Base-by-base conservation (phyloP, 1,140 invertebrate species). In the Bombus turneri region DNA sequence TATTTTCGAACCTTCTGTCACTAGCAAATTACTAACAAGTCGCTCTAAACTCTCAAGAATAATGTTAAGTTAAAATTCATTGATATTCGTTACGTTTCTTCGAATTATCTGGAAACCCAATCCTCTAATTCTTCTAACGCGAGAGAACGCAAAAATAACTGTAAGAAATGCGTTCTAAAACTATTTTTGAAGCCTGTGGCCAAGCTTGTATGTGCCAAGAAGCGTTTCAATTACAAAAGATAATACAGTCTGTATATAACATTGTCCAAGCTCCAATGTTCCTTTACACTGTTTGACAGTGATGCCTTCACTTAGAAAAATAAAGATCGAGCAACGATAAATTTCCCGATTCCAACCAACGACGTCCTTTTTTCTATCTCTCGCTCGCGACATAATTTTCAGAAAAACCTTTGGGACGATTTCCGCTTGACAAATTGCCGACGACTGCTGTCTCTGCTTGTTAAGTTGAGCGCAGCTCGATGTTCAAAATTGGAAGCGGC, bases 151-250 rank as follows among this genome's bases (percentile, higher is more conserved):
- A 77, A 31, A 41, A 64, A 64, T 41, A 64, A 77, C 75, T 8
- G 47, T 53, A 53, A 53, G 47, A 53, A 53, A 53, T 53, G 28
- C 28, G 57, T 64, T 25, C 57, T 13, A 10, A n/a, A n/a, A 77
- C 28, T 76, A 76, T 76, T 76, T 76, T 76, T 28, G 37, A 76
- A 39, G 25, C 34, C 25, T 2, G 47, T n/a, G 25, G 25, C 9
- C 37, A 13, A 59, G 53, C 75, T 15, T 59, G 53, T 59, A 76
- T 59, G 74, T 62, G 62, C 75, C 75, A 59, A 77, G 75, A 77
- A 77, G 57, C 37, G 75, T 77, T 77, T 77, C 75, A 64, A 77
- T 77, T 77, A 64, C 75, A 77, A 64, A 77, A 77, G 75, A 77
- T 62, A 41, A 77, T 31, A 64, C 75, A 6, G 57, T 12, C 57